phyloP scores from a whole-genome alignment of 2,888 invertebrate species.

The Orthonevra nobilis region DNA sequence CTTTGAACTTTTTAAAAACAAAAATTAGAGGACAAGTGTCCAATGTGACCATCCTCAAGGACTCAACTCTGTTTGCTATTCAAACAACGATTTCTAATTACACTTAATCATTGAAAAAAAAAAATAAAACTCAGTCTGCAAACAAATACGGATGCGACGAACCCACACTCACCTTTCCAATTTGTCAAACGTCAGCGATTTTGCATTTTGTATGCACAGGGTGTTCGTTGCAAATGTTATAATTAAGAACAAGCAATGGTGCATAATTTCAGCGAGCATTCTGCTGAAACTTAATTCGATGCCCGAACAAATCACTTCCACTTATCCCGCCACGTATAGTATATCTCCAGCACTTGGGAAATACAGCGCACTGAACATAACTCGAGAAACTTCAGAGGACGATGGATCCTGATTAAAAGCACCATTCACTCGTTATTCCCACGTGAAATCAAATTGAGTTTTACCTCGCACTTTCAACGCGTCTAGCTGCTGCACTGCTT shows the following conservation, averaged over 20 bases:
- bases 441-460: constrained; percentile 59
- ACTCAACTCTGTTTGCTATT: too few relatives aligned
- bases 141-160: not conserved
- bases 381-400: constrained; percentile 26
- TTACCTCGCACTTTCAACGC: constrained; percentile 19
- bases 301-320: constrained; percentile 61
- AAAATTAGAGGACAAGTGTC: too few relatives aligned
- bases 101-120: too few relatives aligned
- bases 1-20: too few relatives aligned
- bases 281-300: constrained; percentile 67
- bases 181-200: constrained; percentile 58
- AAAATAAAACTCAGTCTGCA: too few relatives aligned
- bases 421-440: constrained; percentile 51
- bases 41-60: too few relatives aligned
- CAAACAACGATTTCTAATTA: too few relatives aligned
- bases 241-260: constrained; percentile 79
- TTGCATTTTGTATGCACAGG: constrained; percentile 78
- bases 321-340: constrained; percentile 58
- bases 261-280: constrained; percentile 75
- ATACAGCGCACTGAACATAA: constrained; percentile 39
- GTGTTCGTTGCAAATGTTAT: constrained; percentile 78
- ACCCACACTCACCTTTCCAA: constrained; percentile 51
- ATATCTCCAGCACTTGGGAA: constrained; percentile 31
- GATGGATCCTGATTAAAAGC: constrained; percentile 46
- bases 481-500: constrained; percentile 3